Evolutionary conservation across 2,797 vertebrate genomes (phyloP).

Genomic region (Thunnus albacares): DNA sequence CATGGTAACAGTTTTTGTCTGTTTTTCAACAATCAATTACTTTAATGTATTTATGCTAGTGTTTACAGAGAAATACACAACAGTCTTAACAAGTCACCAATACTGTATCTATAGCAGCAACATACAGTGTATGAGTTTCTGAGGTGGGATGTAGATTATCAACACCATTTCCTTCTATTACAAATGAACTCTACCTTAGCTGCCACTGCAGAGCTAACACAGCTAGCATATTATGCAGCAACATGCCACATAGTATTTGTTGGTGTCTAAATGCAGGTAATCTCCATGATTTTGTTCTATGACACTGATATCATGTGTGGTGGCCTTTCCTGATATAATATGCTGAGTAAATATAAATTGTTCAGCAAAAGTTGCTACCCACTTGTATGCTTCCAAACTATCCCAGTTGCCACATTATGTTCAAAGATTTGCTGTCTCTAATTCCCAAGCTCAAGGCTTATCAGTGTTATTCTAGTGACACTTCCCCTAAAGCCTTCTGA

Average conservation of each 20-base stretch:
- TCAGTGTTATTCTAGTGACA: slow-evolving; percentile 78
- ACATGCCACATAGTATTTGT: slow-evolving; percentile 24
- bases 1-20: slow-evolving; percentile 90
- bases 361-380: slow-evolving; percentile 38
- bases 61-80: slow-evolving; percentile 84
- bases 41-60: slow-evolving; percentile 88
- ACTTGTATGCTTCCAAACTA: slow-evolving; percentile 46
- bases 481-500: slow-evolving; percentile 71
- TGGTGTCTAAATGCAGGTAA: slow-evolving; percentile 41
- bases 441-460: slow-evolving; percentile 78
- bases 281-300: slow-evolving; percentile 22
- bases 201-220: slow-evolving; percentile 55
- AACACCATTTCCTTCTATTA: slow-evolving; percentile 61
- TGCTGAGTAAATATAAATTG: slow-evolving; percentile 16
- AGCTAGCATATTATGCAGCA: slow-evolving; percentile 34
- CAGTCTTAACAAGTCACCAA: slow-evolving; percentile 62
- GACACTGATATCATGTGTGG: slow-evolving; percentile 7
- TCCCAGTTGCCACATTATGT: slow-evolving; percentile 62
- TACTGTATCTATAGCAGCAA: slow-evolving; percentile 61
- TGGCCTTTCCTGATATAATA: slow-evolving; percentile 12
- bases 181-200: slow-evolving; percentile 52
- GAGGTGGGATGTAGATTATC: slow-evolving; percentile 66
- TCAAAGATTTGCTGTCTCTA: slow-evolving; percentile 71
- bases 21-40: slow-evolving; percentile 92
- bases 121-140: slow-evolving; percentile 52